Base-by-base conservation (phyloP, 2,888 invertebrate species). In the Chloromyia formosa region DNA sequence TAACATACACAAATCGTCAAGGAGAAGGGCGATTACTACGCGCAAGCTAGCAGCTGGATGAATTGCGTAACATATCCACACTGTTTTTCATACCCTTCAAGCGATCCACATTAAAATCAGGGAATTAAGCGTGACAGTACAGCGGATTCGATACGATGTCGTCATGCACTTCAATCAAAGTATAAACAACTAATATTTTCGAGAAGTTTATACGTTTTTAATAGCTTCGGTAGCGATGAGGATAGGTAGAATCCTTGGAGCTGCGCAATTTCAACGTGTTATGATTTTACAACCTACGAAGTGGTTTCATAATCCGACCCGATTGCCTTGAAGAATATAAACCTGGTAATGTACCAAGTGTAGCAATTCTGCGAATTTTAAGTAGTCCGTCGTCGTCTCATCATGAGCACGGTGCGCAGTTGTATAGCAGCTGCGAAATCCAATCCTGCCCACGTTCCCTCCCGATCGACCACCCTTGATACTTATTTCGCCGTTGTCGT, bases 401-500 rank as follows among this genome's bases (percentile, higher is more conserved):
- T 20, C 18, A 10, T 56, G 42, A 66, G 49, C 22, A 66, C 22
- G 66, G 45, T 66, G 66, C 66, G 66, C 66, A 66, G 27, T 66
- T 66, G 20, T 56, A n/a, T n/a, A 20, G 71, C 71, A 71, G 71
- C 71, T 71, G 71, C 71, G 35, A 56, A 71, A 71, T 56, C 56
- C 66, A 49, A 56, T 56, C 56, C 71, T 56, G 71, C 71, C 71
- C 71, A 71, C 71, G 22, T 71, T 71, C 71, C 71, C 56, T 71
- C 71, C 56, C 71, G 40, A 49, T 49, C 49, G 16, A 58, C 56
- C 56, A 71, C 53, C 53, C 69, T 54, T 16, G 27, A 27, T 27
- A 35, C 27, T 35, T 35, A 35, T n/a, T n/a, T 23, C 23, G 20
- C 22, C 12, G 18, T 53, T 42, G 35, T 71, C 18, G 7, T 66